Base-by-base conservation (phyloP, 2,888 invertebrate genomes). In the Cerastis rubricosa region DNA sequence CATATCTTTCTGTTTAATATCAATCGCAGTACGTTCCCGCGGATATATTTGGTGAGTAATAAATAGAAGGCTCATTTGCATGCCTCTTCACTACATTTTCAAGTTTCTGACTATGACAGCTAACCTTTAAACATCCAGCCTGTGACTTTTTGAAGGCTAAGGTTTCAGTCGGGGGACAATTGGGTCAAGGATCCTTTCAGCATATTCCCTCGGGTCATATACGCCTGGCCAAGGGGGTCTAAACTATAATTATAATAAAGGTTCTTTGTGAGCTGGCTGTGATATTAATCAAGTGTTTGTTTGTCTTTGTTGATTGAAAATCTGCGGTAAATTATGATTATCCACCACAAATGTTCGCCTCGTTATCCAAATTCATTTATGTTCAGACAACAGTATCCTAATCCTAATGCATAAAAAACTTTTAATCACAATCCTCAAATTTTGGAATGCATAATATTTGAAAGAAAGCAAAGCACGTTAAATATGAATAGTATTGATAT, bases 171-270 rank as follows among this genome's bases (percentile, higher is more conserved):
- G 17, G 3, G 35, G 35, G 1, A 61, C 49, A 80, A 63, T n/a
- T 63, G 22, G 71, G 80, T 80, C 71, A 80, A 71, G 61, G 80
- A 49, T 25, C 9, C 51, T 71, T 61, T 40, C 22, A 71, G 4
- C 2, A 19, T 19, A 51, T 71, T 63, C 80, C 61, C 51, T 63
- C 19, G 61, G 71, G 76, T 12, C 35, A 14, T 51, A 70, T 78
- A 49, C 22, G 70, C 49, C 69, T 35, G 25, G 49, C 22, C 9
- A 49, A 40, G 40, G n/a, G 11, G 11, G 47, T 67, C 57, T 57
- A 43, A 76, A 78, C 57, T 68, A 47, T 19, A 69, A 43, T 49
- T 68, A 47, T 19, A 69, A 43, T 49, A 49, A 11, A 7, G 40
- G 40, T 29, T n/a, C 22, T 4, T 64, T 64, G 35, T 64, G 14